Percentiles rank a stretch among this genome's conserved stretches.
Conservation (phyloP, 2,113 vertebrate genomes). For the Equus quagga region DNA sequence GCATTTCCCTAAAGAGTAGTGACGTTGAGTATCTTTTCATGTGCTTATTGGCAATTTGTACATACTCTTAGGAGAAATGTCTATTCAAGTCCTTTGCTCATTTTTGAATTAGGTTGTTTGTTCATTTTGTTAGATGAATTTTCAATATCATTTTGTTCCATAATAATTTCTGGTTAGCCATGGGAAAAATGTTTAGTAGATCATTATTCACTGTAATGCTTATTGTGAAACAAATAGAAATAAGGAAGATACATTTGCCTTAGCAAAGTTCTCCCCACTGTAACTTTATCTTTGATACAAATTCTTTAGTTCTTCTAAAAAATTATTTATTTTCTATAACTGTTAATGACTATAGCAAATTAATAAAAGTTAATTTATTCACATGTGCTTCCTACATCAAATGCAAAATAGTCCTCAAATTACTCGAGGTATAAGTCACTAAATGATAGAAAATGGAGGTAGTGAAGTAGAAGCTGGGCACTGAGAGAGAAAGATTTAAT, state of each 20-base stretch:
- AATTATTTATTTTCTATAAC: background rate
- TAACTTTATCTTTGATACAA: background rate
- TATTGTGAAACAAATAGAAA: constrained; percentile 40
- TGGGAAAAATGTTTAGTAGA: background rate
- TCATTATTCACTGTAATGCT: constrained; percentile 3
- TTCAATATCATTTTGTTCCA: background rate
- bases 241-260: background rate
- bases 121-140: background rate
- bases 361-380: constrained; percentile 7
- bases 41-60: background rate
- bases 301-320: background rate
- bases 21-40: background rate
- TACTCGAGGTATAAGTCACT: background rate
- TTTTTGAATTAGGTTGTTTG: background rate
- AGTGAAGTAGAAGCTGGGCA: background rate
- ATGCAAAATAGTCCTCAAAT: background rate
- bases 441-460: background rate
- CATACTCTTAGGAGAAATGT: background rate
- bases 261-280: background rate
- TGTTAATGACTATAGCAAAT: background rate
- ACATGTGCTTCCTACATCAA: background rate
- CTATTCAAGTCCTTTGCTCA: background rate
- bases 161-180: background rate
- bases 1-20: background rate
- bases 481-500: background rate